Evolutionary conservation across 2,888 invertebrate genomes (phyloP), one percentile per base, ranked within the genome.

Genomic region (Steinernema scapterisci): DNA sequence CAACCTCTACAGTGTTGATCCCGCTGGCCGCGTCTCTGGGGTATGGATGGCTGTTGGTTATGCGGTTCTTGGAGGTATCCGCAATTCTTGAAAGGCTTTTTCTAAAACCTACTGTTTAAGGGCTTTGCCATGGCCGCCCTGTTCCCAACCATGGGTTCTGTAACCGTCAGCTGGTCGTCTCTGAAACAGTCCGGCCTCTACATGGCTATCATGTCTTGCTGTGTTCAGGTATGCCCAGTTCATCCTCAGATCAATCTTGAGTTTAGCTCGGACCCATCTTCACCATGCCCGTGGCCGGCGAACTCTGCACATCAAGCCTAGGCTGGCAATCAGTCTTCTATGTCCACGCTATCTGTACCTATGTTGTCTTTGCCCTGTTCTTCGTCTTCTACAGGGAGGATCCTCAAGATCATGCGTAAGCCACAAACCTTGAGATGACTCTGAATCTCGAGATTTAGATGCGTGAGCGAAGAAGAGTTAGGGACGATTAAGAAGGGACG

Each of bases 111-210:
- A 19, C 23, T 23, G 25, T 54, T 70, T 75, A n/a, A 80, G 77
- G 80, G 81, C 70, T 74, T 77, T 25, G 78, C 76, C 6, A 75
- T 77, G n/a, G 73, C 77, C 1, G 74, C 77, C 13, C 43, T 77
- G 3, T 78, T 77, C 48, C 77, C 80, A 11, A 70, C 76, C 1
- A 77, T 80, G 27, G 80, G 80, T 2, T 11, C 77, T 7, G 75
- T 80, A 25, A 70, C 78, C 23, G 71, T 76, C 21, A 52, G 70
- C 31, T 81, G 81, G 81, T 72, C 80, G 38, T 51, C 77, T 2
- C 16, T 75, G n/a, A 70, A 71, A 13, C 74, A 77, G 21, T 73
- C 75, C 31, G 80, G 79, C 3, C 71, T 75, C n/a, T 81, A 73
- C 44, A 76, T 81, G 23, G 76, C 81, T 31, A 5, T 25, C 2